phyloP scores from a whole-genome alignment of 2,797 vertebrate species.

The Muscicapa striata region DNA sequence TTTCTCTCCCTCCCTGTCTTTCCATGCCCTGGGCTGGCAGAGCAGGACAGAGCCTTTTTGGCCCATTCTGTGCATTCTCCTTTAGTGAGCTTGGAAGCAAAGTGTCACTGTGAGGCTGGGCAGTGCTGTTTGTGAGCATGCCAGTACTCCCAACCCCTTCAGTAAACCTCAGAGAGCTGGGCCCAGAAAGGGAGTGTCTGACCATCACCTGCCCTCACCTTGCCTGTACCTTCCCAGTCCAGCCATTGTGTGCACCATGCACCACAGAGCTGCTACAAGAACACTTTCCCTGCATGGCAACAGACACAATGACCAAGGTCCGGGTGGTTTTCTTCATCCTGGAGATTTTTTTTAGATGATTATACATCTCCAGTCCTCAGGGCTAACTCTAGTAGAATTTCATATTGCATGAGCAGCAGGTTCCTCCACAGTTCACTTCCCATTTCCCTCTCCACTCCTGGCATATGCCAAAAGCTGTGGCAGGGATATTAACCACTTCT shows the following conservation, averaged over 20 bases:
- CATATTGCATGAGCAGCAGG: background rate
- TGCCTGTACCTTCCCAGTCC: background rate
- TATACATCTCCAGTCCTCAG: background rate
- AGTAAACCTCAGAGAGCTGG: background rate
- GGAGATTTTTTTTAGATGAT: background rate
- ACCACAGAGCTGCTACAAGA: conserved; percentile 20
- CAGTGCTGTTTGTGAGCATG: background rate
- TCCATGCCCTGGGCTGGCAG: background rate
- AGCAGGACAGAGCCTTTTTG: background rate
- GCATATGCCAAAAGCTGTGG: background rate
- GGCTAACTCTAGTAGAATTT: background rate
- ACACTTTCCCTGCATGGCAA: conserved; percentile 15
- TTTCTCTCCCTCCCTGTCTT: background rate
- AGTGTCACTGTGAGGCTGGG: fast-evolving
- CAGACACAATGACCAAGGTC: conserved; percentile 34
- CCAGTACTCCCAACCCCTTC: background rate
- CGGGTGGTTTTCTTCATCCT: conserved; percentile 41
- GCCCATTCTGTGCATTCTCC: background rate
- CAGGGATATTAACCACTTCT: background rate
- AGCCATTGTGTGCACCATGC: conserved; percentile 39
- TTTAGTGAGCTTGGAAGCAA: background rate
- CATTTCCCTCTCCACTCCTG: background rate
- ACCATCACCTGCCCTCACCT: background rate
- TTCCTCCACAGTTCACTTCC: background rate
- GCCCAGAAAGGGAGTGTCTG: background rate